Conservation (phyloP, 2,797 vertebrate genomes). For the Typhlichthys subterraneus region DNA sequence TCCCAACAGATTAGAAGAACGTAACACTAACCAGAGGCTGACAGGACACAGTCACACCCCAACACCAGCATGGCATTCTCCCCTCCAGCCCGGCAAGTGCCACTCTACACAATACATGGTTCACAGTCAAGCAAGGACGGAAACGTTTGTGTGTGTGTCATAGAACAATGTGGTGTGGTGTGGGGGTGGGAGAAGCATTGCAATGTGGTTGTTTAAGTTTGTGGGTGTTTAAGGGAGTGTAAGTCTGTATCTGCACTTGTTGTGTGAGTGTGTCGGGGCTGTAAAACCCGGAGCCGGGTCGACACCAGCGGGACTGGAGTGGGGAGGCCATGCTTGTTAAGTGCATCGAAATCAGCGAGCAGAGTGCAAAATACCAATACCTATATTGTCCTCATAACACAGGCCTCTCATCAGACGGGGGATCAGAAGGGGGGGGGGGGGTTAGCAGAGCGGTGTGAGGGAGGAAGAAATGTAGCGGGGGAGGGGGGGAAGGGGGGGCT, state of each 20-base stretch:
- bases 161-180: no score
- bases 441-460: no score
- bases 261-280: constrained; percentile 22
- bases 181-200: no score
- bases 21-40: constrained; percentile 75
- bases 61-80: constrained; percentile 64
- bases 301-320: constrained; percentile 49
- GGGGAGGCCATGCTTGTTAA: constrained; percentile 65
- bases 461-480: constrained; percentile 29
- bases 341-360: constrained; percentile 81
- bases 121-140: constrained; percentile 50
- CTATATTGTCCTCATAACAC: constrained; percentile 76
- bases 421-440: constrained; percentile 10
- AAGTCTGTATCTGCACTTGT: constrained; percentile 23
- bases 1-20: constrained; percentile 78
- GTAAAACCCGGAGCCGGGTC: constrained; percentile 53
- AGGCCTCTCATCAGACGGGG: constrained; percentile 71
- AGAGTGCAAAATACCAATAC: constrained; percentile 84
- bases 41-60: constrained; percentile 78
- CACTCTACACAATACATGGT: constrained; percentile 44
- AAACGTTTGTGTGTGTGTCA: constrained; percentile 20
- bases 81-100: constrained; percentile 56
- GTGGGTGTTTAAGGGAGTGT: no score
- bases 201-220: no score
- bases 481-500: constrained; percentile 37